A percentile compares a stretch with the other conserved stretches of the same genome.
Conservation (phyloP, 2,888 invertebrate genomes). For the Drosophila tripunctata region DNA sequence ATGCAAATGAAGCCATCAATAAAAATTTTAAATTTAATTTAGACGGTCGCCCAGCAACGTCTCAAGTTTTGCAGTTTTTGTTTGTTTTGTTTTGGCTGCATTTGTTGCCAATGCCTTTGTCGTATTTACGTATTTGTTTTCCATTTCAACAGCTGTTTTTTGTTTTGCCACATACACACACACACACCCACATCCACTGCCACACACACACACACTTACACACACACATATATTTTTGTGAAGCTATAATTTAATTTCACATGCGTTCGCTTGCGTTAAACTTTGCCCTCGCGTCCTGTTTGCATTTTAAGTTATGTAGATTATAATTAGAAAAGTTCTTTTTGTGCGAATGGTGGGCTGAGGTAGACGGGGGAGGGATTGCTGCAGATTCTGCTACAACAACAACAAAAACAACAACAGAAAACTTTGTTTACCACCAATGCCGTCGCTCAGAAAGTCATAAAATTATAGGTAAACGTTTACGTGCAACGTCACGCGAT, state of each 20-base stretch:
- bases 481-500: constrained; percentile 70
- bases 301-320: constrained; percentile 79
- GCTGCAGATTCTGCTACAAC: too few species aligned
- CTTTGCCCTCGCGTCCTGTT: constrained; percentile 70
- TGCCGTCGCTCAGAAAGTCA: constrained; percentile 62
- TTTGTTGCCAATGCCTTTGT: constrained; percentile 41
- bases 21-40: constrained; percentile 62
- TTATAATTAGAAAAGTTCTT: constrained; percentile 78
- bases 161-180: constrained; percentile 14
- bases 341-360: not conserved
- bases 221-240: constrained; percentile 5
- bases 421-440: constrained; percentile 34
- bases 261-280: constrained; percentile 66
- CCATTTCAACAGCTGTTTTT: constrained; percentile 70
- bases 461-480: constrained; percentile 81
- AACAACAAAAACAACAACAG: constrained; percentile 27
- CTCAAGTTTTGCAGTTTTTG: constrained; percentile 49
- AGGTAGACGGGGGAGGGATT: not conserved
- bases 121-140: constrained; percentile 61
- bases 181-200: constrained; percentile 8
- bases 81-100: constrained; percentile 43
- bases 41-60: constrained; percentile 46
- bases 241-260: constrained; percentile 73
- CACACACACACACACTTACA: constrained; percentile 6
- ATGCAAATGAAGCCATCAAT: constrained; percentile 76